A percentile compares a stretch with the other conserved stretches of the same genome.
Conservation (phyloP, 2,113 vertebrate species). For the Carassius carassius region DNA sequence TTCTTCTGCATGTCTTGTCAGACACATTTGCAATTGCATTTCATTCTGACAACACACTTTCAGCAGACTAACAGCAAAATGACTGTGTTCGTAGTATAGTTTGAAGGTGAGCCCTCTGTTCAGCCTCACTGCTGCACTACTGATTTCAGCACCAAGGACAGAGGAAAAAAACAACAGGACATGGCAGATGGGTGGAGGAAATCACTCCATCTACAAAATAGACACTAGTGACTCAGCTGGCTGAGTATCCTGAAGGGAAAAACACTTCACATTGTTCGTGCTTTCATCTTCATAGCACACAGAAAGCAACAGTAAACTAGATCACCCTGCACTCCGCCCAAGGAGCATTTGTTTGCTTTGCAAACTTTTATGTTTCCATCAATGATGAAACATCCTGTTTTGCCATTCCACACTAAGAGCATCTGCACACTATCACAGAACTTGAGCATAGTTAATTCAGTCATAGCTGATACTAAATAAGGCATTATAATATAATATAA, state of each 20-base stretch:
- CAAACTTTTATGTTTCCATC: conserved; percentile 16
- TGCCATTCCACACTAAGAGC: background rate
- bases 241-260: conserved; percentile 34
- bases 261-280: background rate
- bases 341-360: conserved; percentile 14
- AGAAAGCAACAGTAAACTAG: background rate
- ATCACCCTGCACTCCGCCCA: background rate
- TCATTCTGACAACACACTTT: background rate
- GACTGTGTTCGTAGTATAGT: conserved; percentile 5
- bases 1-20: conserved; percentile 18
- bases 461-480: background rate
- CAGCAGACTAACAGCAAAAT: background rate
- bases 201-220: conserved; percentile 39
- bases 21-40: background rate
- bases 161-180: conserved; percentile 8
- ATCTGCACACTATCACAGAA: conserved; percentile 2
- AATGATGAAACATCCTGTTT: background rate
- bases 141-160: conserved; percentile 15
- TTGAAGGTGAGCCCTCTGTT: conserved; percentile 21
- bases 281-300: conserved; percentile 27
- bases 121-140: background rate
- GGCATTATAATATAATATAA: background rate
- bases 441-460: background rate
- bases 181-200: conserved; percentile 42
- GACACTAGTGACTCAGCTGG: conserved; percentile 16